Base-by-base conservation (phyloP, 1,140 invertebrate genomes). In the Hetaerina americana region DNA sequence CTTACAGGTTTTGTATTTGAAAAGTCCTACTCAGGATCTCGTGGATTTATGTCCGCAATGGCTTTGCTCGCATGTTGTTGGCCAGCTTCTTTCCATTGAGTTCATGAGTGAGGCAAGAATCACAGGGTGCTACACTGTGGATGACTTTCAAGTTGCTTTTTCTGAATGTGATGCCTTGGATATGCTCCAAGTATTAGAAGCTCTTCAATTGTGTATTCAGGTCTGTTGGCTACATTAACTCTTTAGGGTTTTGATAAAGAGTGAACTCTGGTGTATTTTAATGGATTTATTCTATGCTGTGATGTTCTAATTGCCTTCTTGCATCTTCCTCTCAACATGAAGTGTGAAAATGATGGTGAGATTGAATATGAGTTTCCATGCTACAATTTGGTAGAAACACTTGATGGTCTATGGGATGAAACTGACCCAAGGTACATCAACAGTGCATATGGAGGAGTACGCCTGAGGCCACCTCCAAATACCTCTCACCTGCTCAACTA, bases 301-400 rank as follows among this genome's bases (percentile, higher is more conserved):
- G n/a, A n/a, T n/a, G n/a, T n/a, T n/a, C n/a, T n/a, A n/a, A n/a
- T n/a, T n/a, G n/a, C n/a, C n/a, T n/a, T n/a, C n/a, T n/a, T n/a
- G n/a, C n/a, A n/a, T n/a, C n/a, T n/a, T n/a, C n/a, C n/a, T 29
- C 68, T 29, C 15, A 71, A 69, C 26, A 66, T 27, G 18, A 80
- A 90, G 83, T 91, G 88, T 79, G 90, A 92, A 72, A 85, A 88
- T 27, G 90, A 92, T 68, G 88, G 87, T 27, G 87, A 88, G 77
- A 83, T 90, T 26, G 90, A 92, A 79, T 93, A 90, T 77, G 92
- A 94, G 82, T 92, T 94, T 78, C 92, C 92, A 0, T 88, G 89
- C 76, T 88, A 92, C 75, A 93, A 92, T 79, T 82, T 90, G 66
- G 84, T 88, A 10, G 90, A 92, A 78, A 87, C 87, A 12, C 78